Percentiles rank a stretch among this genome's conserved stretches.
Conservation (phyloP, 2,113 vertebrate genomes). For the Stictonetta naevosa region DNA sequence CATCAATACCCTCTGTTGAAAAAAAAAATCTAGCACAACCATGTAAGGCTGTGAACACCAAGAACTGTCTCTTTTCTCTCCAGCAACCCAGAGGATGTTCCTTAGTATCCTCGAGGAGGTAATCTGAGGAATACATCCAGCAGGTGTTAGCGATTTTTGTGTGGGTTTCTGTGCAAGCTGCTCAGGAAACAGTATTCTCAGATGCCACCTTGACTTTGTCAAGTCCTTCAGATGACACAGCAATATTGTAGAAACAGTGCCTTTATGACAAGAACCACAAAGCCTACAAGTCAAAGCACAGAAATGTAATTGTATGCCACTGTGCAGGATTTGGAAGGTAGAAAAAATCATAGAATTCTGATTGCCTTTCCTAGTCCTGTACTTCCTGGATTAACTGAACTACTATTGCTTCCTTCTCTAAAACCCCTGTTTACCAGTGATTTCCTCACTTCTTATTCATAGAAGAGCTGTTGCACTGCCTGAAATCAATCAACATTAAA, state of each 20-base stretch:
- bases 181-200: neutral
- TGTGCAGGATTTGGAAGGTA: neutral
- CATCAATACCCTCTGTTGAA: neutral
- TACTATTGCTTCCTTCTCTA: neutral
- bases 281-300: neutral
- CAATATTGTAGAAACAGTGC: neutral
- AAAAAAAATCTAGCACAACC: neutral
- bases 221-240: neutral
- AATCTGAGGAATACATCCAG: neutral
- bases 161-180: rapidly evolving
- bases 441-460: neutral
- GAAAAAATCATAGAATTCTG: neutral
- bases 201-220: neutral
- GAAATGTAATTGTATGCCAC: rapidly evolving
- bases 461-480: neutral
- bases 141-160: neutral
- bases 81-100: neutral
- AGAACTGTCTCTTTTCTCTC: neutral
- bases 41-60: neutral
- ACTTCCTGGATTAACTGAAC: neutral
- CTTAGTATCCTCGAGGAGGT: neutral
- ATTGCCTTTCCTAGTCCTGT: neutral
- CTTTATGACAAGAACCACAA: neutral
- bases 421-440: neutral
- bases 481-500: neutral